Evolutionary conservation across 2,888 invertebrate species (phyloP).

Genomic region (Hydraecia micacea): DNA sequence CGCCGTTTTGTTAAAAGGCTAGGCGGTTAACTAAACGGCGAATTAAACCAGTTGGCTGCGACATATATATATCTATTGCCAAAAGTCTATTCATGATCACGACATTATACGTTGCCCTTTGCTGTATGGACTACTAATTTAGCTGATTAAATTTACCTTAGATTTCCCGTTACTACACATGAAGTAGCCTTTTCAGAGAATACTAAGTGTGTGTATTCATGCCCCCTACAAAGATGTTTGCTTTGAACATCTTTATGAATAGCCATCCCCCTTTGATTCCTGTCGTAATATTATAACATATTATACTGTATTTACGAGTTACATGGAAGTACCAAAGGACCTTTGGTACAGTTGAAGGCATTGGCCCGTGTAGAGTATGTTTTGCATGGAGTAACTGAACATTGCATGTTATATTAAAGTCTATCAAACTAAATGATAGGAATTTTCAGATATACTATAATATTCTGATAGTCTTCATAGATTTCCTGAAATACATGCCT

Average conservation of each 20-base stretch:
- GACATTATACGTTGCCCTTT: background rate
- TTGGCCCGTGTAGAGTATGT: too few relatives aligned
- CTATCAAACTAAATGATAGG: background rate
- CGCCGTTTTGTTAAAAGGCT: too few relatives aligned
- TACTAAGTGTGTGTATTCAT: constrained; percentile 24
- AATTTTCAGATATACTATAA: background rate
- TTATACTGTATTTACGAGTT: constrained; percentile 3
- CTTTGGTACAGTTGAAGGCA: constrained; percentile 1
- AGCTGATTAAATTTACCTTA: constrained; percentile 4
- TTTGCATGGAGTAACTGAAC: background rate
- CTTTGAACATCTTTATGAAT: constrained; percentile 49
- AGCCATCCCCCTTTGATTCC: background rate
- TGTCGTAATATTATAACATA: background rate
- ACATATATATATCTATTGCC: background rate
- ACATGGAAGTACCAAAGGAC: background rate
- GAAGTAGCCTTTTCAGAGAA: constrained; percentile 19
- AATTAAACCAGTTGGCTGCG: too few relatives aligned
- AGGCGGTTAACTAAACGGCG: too few relatives aligned
- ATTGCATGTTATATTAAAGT: background rate
- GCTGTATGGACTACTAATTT: background rate
- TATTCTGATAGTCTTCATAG: background rate
- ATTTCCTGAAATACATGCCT: background rate
- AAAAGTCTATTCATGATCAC: background rate
- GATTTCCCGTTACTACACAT: background rate
- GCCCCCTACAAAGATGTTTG: constrained; percentile 6